Conservation (phyloP, 2,888 invertebrate species). For the Lissonota sp. region DNA sequence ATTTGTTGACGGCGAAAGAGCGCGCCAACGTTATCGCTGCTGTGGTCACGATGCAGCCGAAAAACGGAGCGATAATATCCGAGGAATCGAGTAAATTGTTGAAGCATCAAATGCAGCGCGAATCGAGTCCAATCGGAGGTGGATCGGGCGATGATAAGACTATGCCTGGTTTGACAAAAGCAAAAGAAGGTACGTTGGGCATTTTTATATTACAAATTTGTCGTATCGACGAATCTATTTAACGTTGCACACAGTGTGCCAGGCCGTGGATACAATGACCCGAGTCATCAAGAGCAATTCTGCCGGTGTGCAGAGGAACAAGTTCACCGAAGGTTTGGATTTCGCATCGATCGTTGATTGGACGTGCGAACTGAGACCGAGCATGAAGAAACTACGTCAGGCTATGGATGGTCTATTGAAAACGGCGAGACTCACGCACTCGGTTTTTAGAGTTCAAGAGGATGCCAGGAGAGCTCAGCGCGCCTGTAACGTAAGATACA, state of each 20-base stretch:
- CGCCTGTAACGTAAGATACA: slow-evolving; percentile 90
- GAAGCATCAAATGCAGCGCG: slow-evolving; percentile 64
- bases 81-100: slow-evolving; percentile 80
- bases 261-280: slow-evolving; percentile 85
- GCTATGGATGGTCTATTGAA: slow-evolving; percentile 92
- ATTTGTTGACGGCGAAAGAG: slow-evolving; percentile 3
- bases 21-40: slow-evolving; percentile 58
- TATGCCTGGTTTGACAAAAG: slow-evolving; percentile 78
- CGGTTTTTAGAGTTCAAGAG: slow-evolving; percentile 92
- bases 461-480: slow-evolving; percentile 90
- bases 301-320: slow-evolving; percentile 86
- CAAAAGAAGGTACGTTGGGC: slow-evolving; percentile 79
- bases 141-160: slow-evolving; percentile 71
- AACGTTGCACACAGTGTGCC: slow-evolving; percentile 78
- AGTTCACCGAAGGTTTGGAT: slow-evolving; percentile 89
- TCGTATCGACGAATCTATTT: neutral
- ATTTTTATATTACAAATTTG: neutral
- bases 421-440: slow-evolving; percentile 92
- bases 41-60: slow-evolving; percentile 81
- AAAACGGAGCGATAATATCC: slow-evolving; percentile 74
- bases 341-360: slow-evolving; percentile 90
- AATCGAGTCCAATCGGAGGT: slow-evolving; percentile 31
- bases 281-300: slow-evolving; percentile 85
- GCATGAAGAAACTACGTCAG: slow-evolving; percentile 91
- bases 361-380: slow-evolving; percentile 91